These are phyloP conservation scores for Bathybates hornii DNA, from an alignment of 2,113 vertebrate genomes.

Conservation along the genomic window DNA sequence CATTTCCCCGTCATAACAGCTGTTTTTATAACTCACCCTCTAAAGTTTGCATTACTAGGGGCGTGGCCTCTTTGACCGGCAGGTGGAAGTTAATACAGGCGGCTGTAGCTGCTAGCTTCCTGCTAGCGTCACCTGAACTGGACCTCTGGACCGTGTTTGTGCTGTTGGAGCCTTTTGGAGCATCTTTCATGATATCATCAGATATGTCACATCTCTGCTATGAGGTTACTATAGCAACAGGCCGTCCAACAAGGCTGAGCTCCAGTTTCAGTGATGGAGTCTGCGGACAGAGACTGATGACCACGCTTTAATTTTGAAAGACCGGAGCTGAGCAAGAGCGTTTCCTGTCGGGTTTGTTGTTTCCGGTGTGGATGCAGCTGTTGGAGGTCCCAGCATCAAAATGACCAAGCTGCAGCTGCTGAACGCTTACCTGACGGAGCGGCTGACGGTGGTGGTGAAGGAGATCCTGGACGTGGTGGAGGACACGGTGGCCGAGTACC, in stretches of 20 bases:
- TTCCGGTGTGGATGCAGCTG: slow-evolving; percentile 19
- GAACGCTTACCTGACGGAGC: slow-evolving; percentile 67
- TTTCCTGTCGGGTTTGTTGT: slow-evolving; percentile 32
- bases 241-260: not conserved
- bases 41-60: not conserved
- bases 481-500: slow-evolving; percentile 71
- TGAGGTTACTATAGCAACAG: not conserved
- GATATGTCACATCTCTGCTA: not conserved
- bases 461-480: slow-evolving; percentile 73
- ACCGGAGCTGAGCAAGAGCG: not conserved
- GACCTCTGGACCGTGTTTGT: not conserved
- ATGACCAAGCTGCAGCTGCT: slow-evolving; percentile 70
- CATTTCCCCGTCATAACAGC: not conserved
- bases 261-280: not conserved
- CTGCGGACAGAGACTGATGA: not conserved
- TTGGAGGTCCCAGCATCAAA: slow-evolving; percentile 34
- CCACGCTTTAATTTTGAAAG: not conserved
- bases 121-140: not conserved
- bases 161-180: not conserved
- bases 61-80: not conserved
- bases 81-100: not conserved
- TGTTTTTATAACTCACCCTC: not conserved
- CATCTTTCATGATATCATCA: not conserved
- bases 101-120: not conserved
- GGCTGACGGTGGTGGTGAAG: slow-evolving; percentile 64